Conservation (phyloP, 2,797 vertebrate genomes). For the Lacerta bilineata region DNA sequence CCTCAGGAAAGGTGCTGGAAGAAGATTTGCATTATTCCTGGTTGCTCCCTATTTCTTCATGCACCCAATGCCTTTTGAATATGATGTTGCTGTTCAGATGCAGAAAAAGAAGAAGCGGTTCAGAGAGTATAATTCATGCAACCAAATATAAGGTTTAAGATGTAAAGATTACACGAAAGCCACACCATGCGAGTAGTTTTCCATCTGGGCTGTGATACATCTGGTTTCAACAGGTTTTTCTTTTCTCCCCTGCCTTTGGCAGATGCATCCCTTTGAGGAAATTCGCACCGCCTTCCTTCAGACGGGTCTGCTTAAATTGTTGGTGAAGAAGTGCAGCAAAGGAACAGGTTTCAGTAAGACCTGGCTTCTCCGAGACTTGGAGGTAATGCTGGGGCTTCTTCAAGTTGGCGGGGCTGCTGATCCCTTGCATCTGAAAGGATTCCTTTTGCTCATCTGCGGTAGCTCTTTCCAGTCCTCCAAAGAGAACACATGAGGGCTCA, state of each 20-base stretch:
- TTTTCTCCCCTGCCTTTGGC: conserved; percentile 10
- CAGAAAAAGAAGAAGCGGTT: background rate
- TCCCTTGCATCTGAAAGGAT: background rate
- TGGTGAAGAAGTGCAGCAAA: conserved; percentile 97
- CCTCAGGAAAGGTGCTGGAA: background rate
- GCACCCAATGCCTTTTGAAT: background rate
- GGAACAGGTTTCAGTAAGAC: conserved; percentile 98
- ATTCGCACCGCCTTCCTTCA: conserved; percentile 89
- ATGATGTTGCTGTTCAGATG: background rate
- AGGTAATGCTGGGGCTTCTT: conserved; percentile 73
- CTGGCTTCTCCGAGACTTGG: conserved; percentile 95
- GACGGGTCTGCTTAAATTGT: conserved; percentile 91
- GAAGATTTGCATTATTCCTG: background rate
- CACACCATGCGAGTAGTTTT: background rate
- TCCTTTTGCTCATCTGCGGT: background rate
- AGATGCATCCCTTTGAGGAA: conserved; percentile 91
- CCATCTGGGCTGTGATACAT: no score
- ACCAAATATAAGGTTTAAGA: background rate
- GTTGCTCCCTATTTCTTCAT: background rate
- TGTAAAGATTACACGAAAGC: background rate
- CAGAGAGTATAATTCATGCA: background rate
- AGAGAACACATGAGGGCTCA: no score
- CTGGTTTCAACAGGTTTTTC: background rate
- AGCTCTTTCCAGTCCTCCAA: background rate
- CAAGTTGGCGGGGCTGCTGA: background rate